Conservation (phyloP, 2,797 vertebrate species). For the Harpagifer antarcticus region DNA sequence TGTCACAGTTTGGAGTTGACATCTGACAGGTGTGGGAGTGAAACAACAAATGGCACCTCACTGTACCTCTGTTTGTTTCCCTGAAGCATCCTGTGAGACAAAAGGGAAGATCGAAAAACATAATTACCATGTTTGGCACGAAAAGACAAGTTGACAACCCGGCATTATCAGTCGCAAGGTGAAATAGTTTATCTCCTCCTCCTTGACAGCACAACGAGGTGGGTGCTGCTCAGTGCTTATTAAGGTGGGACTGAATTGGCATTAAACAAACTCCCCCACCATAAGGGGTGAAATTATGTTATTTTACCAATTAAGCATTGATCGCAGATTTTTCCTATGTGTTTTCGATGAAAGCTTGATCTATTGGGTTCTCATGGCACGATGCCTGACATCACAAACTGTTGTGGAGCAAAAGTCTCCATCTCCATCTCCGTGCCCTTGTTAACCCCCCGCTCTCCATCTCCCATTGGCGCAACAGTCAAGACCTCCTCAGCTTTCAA, state of each 20-base stretch:
- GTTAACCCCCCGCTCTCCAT: conserved; percentile 59
- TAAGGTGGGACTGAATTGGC: conserved; percentile 39
- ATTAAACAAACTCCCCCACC: conserved; percentile 47
- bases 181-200: conserved; percentile 77
- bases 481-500: conserved; percentile 66
- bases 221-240: conserved; percentile 41
- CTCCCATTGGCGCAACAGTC: conserved; percentile 51
- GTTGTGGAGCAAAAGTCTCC: conserved; percentile 16
- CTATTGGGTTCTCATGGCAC: conserved; percentile 24
- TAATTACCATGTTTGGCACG: conserved; percentile 74
- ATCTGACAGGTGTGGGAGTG: conserved; percentile 60
- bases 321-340: conserved; percentile 9
- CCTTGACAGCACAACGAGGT: conserved; percentile 57
- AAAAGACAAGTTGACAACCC: conserved; percentile 74
- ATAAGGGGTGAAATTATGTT: conserved; percentile 17
- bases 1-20: conserved; percentile 43
- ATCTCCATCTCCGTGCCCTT: conserved; percentile 19
- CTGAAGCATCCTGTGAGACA: conserved; percentile 62
- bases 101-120: conserved; percentile 62
- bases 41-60: conserved; percentile 52
- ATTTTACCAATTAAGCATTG: conserved; percentile 41
- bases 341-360: conserved; percentile 8
- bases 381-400: conserved; percentile 26
- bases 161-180: conserved; percentile 74
- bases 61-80: conserved; percentile 55